These are phyloP conservation scores for Taeniopygia guttata DNA, from an alignment of 2,797 vertebrate genomes.

Conservation along the genomic window DNA sequence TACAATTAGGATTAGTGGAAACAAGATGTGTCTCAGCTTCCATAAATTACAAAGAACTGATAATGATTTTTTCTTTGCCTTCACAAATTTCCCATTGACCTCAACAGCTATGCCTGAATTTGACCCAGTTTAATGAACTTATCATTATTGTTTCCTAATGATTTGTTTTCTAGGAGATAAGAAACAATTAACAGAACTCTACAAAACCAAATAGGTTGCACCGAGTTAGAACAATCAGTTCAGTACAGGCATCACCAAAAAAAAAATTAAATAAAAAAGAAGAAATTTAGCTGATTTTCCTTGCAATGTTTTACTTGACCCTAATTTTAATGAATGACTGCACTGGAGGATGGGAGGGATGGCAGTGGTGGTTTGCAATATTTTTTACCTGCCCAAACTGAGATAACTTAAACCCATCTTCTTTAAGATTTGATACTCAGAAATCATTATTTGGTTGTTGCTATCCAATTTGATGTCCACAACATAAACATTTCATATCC, in stretches of 20 bases:
- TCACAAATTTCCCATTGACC: neutral
- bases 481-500: neutral
- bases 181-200: neutral
- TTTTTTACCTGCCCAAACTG: neutral
- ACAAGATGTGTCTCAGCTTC: neutral
- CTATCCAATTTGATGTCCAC: neutral
- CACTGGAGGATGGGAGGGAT: neutral
- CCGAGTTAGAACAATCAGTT: neutral
- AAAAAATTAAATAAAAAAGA: no score
- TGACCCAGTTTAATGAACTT: neutral
- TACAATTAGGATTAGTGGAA: neutral
- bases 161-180: neutral
- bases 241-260: neutral
- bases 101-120: neutral
- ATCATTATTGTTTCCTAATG: neutral
- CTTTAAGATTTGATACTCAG: neutral
- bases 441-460: neutral
- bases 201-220: neutral
- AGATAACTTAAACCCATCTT: neutral
- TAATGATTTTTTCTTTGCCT: neutral
- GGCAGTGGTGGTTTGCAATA: neutral
- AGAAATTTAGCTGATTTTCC: neutral
- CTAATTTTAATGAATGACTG: neutral
- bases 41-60: neutral
- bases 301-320: neutral